Conservation (phyloP, 2,888 invertebrate genomes). For the Acanthosepion lycidas region DNA sequence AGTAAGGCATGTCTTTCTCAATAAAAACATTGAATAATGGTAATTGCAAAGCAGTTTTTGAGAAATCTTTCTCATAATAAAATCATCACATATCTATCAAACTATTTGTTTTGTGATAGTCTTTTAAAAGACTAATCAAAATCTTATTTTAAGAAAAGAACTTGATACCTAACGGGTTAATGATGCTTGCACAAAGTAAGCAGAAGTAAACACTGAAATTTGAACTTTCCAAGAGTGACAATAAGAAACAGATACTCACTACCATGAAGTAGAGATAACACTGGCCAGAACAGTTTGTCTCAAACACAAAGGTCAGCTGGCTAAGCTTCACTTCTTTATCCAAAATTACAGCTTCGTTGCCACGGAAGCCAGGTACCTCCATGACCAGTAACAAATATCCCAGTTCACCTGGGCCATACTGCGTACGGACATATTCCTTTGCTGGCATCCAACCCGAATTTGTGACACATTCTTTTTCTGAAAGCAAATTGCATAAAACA, state of each 20-base stretch:
- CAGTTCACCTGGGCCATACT: conserved; percentile 76
- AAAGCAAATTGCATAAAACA: conserved; percentile 25
- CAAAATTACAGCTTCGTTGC: conserved; percentile 71
- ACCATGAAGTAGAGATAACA: conserved; percentile 78
- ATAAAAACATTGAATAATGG: too few species aligned
- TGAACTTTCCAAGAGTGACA: too few species aligned
- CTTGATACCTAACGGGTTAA: too few species aligned
- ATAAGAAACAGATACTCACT: conserved; percentile 64
- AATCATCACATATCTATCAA: too few species aligned
- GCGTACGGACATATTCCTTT: conserved; percentile 77
- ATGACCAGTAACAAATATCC: conserved; percentile 77
- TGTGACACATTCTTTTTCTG: conserved; percentile 70
- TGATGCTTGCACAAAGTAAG: too few species aligned
- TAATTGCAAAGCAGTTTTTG: too few species aligned
- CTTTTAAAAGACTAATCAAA: too few species aligned
- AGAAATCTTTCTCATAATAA: too few species aligned
- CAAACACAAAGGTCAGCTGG: conserved; percentile 77
- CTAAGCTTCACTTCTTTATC: conserved; percentile 75
- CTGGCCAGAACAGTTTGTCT: conserved; percentile 76
- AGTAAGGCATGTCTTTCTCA: too few species aligned
- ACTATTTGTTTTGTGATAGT: too few species aligned
- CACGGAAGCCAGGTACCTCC: conserved; percentile 76
- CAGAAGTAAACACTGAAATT: too few species aligned
- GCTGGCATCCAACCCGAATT: conserved; percentile 77
- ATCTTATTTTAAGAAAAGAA: too few species aligned